A percentile compares a stretch with the other conserved stretches of the same genome.
These are phyloP conservation scores for Esperia sulphurella DNA, from an alignment of 2,888 invertebrate species.

Conservation along the genomic window DNA sequence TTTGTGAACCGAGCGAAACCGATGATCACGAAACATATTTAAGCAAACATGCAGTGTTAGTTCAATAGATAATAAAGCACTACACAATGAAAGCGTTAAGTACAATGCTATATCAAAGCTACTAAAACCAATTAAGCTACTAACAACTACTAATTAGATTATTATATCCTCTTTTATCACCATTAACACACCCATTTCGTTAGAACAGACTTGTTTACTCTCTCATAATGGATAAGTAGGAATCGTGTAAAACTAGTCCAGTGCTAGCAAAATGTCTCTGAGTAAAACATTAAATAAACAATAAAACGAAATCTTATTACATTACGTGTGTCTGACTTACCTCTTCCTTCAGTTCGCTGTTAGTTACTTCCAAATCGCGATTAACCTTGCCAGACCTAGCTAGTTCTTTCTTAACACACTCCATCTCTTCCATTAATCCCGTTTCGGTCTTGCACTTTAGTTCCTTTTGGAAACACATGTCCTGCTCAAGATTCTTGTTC, in stretches of 20 bases:
- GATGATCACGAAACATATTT: slow-evolving; percentile 19
- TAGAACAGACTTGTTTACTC: no score
- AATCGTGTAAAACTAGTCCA: no score
- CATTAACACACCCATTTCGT: background rate
- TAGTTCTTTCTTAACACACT: slow-evolving; percentile 72
- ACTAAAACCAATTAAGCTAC: background rate
- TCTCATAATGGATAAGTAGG: no score
- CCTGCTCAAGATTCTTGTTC: slow-evolving; percentile 65
- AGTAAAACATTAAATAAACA: no score
- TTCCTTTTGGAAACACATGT: slow-evolving; percentile 67
- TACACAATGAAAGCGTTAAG: slow-evolving; percentile 23
- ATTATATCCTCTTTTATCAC: background rate
- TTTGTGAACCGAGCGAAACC: slow-evolving; percentile 35
- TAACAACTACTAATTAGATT: background rate
- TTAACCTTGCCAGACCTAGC: slow-evolving; percentile 75
- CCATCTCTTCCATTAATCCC: slow-evolving; percentile 66
- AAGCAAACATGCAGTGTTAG: slow-evolving; percentile 28
- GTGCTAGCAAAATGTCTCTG: no score
- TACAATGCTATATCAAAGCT: background rate
- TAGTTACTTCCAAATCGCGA: slow-evolving; percentile 83
- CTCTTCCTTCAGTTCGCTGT: slow-evolving; percentile 84
- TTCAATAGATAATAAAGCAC: slow-evolving; percentile 37
- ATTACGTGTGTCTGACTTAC: slow-evolving; percentile 46
- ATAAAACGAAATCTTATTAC: no score
- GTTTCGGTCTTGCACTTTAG: slow-evolving; percentile 65